Evolutionary conservation across 2,113 vertebrate genomes (phyloP).

Genomic region (Trogon surrucura): DNA sequence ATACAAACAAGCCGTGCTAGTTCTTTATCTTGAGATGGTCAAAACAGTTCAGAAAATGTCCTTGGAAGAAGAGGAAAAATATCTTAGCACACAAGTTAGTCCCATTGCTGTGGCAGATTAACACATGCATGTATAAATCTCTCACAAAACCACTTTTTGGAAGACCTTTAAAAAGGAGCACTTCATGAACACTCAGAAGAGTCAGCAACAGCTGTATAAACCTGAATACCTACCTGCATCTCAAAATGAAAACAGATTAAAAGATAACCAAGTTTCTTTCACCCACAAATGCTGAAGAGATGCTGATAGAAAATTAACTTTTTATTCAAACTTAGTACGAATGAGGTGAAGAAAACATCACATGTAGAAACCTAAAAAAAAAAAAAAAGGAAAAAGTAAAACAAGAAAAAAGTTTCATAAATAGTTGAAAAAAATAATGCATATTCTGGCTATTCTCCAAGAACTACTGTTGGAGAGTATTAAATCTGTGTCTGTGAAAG

Average conservation of each 20-base stretch:
- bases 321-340: neutral
- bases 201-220: neutral
- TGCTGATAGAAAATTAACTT: neutral
- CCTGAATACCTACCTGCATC: neutral
- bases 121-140: neutral
- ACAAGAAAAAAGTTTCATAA: neutral
- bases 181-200: neutral
- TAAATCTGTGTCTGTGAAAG: neutral
- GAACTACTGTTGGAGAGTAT: neutral
- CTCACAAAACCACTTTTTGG: neutral
- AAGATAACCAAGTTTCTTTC: neutral
- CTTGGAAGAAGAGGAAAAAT: neutral
- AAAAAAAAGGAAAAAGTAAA: rapidly evolving
- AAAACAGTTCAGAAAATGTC: neutral
- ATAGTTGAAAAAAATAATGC: neutral
- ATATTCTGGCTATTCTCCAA: neutral
- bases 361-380: neutral
- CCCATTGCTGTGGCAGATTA: neutral
- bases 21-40: neutral
- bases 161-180: slow-evolving; percentile 5
- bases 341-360: neutral
- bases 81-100: neutral
- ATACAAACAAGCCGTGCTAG: neutral
- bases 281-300: neutral
- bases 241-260: neutral